Evolutionary conservation across 2,113 vertebrate genomes (phyloP).

Genomic region (Antechinus flavipes): DNA sequence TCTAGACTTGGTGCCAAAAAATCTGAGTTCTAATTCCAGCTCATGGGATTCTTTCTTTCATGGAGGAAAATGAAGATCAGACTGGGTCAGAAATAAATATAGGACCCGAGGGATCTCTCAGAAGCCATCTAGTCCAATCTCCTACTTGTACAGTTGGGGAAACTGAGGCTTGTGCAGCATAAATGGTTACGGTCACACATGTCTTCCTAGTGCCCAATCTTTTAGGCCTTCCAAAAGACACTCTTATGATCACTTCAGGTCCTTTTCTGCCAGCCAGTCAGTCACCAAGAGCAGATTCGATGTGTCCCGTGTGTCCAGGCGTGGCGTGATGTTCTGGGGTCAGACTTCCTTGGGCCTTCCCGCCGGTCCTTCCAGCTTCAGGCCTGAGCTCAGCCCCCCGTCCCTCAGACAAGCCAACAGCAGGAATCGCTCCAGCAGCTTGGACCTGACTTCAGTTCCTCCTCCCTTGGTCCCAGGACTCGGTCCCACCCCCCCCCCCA

Average conservation of each 20-base stretch:
- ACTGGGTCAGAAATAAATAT: neutral
- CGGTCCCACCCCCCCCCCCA: neutral
- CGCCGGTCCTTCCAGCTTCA: neutral
- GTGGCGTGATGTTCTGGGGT: neutral
- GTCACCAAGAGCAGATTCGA: neutral
- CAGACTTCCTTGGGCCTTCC: neutral
- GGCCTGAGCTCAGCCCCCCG: neutral
- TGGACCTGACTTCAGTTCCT: neutral
- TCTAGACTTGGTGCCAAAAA: neutral
- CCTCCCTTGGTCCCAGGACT: neutral
- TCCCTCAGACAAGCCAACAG: neutral
- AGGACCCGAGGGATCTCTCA: neutral
- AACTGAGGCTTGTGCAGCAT: neutral
- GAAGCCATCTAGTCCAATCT: neutral
- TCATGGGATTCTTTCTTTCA: neutral
- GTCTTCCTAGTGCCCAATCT: neutral
- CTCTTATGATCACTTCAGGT: neutral
- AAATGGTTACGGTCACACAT: neutral
- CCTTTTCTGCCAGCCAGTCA: neutral
- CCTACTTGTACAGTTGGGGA: neutral
- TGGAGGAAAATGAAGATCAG: neutral
- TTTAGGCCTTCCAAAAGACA: neutral
- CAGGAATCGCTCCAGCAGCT: neutral
- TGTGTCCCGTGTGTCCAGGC: neutral
- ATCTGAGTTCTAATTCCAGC: neutral